Conservation (phyloP, 2,113 vertebrate species). For the Meleagris gallopavo region DNA sequence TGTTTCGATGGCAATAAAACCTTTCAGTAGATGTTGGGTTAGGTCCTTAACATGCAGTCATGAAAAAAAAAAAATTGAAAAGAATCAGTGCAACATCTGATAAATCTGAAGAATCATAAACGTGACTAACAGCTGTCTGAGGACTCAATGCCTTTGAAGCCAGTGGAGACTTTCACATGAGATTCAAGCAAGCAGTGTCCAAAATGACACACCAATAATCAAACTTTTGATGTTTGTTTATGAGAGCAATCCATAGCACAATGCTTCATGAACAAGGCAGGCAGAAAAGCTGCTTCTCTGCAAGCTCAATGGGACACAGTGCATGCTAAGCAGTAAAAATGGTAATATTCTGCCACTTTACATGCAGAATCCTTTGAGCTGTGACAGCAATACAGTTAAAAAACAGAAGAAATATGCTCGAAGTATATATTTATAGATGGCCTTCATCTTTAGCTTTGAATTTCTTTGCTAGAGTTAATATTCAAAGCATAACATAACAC, state of each 20-base stretch:
- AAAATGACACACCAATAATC: neutral
- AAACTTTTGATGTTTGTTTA: neutral
- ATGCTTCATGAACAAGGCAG: neutral
- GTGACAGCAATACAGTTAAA: constrained; percentile 42
- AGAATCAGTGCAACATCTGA: neutral
- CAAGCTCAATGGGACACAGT: neutral
- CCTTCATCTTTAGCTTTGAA: constrained; percentile 54
- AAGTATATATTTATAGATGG: constrained; percentile 56
- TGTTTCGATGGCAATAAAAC: neutral
- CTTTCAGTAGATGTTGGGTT: neutral
- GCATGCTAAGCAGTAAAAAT: constrained; percentile 51
- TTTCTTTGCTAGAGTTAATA: constrained; percentile 50
- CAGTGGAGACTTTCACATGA: neutral
- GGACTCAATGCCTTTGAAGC: neutral
- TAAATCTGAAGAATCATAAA: neutral
- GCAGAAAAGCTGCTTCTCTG: neutral
- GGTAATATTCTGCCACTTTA: constrained; percentile 47
- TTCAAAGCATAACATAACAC: constrained; percentile 19
- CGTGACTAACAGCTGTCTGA: neutral
- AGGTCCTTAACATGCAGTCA: neutral
- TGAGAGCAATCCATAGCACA: neutral
- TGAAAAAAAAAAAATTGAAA: neutral
- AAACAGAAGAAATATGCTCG: constrained; percentile 46
- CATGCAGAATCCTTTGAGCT: constrained; percentile 25
- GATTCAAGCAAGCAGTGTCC: neutral